phyloP scores from a whole-genome alignment of 2,113 vertebrate genomes.

The Pluvianellus socialis region DNA sequence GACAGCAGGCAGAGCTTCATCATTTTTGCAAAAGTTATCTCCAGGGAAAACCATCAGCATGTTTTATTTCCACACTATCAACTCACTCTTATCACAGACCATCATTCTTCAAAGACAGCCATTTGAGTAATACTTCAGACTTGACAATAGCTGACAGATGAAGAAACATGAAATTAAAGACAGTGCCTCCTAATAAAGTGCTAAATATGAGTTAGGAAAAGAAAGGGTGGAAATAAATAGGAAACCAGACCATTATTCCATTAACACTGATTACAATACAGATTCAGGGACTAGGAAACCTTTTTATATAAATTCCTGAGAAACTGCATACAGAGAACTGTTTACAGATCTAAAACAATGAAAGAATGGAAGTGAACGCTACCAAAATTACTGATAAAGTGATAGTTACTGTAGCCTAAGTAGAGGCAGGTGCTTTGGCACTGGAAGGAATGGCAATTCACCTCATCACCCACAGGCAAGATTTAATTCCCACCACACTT shows the following conservation, averaged over 20 bases:
- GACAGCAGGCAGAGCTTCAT: slow-evolving; percentile 61
- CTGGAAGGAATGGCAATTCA: background rate
- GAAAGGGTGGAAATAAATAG: background rate
- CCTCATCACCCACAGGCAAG: background rate
- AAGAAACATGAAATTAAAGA: background rate
- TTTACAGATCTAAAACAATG: background rate
- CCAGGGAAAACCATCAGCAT: slow-evolving; percentile 48
- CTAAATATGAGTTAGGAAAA: background rate
- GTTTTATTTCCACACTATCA: slow-evolving; percentile 57
- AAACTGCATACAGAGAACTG: background rate
- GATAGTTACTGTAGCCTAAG: background rate
- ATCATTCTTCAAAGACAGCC: slow-evolving; percentile 50
- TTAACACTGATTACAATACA: background rate
- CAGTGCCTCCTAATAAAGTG: background rate
- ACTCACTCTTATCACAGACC: slow-evolving; percentile 35
- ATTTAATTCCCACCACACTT: background rate
- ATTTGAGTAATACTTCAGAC: slow-evolving; percentile 17
- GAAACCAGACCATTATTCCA: background rate
- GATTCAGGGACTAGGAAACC: background rate
- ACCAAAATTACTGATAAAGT: background rate
- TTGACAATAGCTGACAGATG: slow-evolving; percentile 5
- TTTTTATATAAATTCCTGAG: background rate
- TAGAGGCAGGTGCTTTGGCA: background rate
- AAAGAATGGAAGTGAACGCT: background rate
- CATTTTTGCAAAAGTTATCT: slow-evolving; percentile 58